A percentile compares a stretch with the other conserved stretches of the same genome.
phyloP scores from a whole-genome alignment of 1,140 invertebrate genomes.

The Aphaenogaster floridana region DNA sequence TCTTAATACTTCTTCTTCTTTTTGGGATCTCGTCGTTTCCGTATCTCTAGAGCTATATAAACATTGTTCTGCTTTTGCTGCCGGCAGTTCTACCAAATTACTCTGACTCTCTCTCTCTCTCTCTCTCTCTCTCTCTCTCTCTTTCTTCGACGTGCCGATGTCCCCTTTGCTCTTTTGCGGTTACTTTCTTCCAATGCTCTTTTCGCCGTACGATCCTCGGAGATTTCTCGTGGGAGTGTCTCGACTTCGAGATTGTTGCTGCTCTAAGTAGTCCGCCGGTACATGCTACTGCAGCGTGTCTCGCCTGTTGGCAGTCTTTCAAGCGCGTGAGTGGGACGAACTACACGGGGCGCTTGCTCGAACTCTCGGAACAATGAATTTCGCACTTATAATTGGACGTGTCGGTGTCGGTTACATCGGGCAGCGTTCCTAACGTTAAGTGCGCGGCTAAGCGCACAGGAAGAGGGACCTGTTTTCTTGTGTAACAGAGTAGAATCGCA shows the following conservation, averaged over 20 bases:
- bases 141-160: conserved; percentile 41
- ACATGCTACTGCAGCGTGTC: conserved; percentile 69
- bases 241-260: conserved; percentile 80
- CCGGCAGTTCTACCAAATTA: conserved; percentile 32
- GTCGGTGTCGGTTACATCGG: conserved; percentile 78
- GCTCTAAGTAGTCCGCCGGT: conserved; percentile 74
- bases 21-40: conserved; percentile 16
- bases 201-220: conserved; percentile 65
- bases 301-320: conserved; percentile 81
- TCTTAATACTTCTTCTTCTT: conserved; percentile 21
- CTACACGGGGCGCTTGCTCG: conserved; percentile 48
- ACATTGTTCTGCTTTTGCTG: conserved; percentile 22
- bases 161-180: conserved; percentile 55
- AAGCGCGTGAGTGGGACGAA: conserved; percentile 71
- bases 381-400: conserved; percentile 85
- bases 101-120: not conserved
- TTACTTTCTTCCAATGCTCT: conserved; percentile 63
- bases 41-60: not conserved
- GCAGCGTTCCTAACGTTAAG: conserved; percentile 81
- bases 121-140: conserved; percentile 9
- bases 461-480: conserved; percentile 65
- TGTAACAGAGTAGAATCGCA: conserved; percentile 34
- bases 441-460: conserved; percentile 67
- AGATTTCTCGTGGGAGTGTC: conserved; percentile 77
- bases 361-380: conserved; percentile 81